Evolutionary conservation across 2,113 vertebrate genomes (phyloP), one percentile per base, ranked within the genome.

Genomic region (Poecilia latipinna): DNA sequence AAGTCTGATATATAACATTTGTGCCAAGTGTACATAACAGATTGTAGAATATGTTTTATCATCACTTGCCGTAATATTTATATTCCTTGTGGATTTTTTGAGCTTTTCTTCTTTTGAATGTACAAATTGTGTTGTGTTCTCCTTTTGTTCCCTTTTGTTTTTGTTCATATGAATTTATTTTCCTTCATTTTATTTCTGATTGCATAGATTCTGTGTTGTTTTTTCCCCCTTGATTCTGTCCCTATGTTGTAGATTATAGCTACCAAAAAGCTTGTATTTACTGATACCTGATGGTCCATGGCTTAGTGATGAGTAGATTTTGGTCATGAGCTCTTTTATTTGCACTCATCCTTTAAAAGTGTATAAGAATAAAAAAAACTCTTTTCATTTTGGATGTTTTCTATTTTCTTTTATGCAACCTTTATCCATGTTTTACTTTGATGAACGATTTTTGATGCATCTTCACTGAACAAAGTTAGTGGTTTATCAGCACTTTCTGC

Each of bases 311-410:
- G 86, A 91, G 87, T 92, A 94, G 85, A 85, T 86, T 93, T 92
- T 90, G 80, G 90, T 93, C 90, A 92, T 88, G 83, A 91, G 89
- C 90, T 93, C 90, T 93, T 91, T 93, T 91, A 90, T 94, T 95
- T 94, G 92, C 94, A 93, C 89, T 95, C 95, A 94, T 94, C 88
- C 88, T 95, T 92, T 93, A 91, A 88, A 93, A 89, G 90, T 94
- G 92, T 93, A 93, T 93, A 88, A 94, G 90, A 95, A 95, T 95
- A 94, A 95, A 95, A 94, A 90, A 64, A 89, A 31, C 39, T 89
- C 83, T 90, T 91, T 95, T 95, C 92, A 93, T 95, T 94, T 95
- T 94, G 89, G 86, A 93, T 35, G 89, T 94, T 94, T 92, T 93
- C 91, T 86, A 87, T 91, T 89, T 42, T 92, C 86, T 84, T 92